Conservation (phyloP, 35 echinoderm and acorn worm genomes). For the Lytechinus pictus region DNA sequence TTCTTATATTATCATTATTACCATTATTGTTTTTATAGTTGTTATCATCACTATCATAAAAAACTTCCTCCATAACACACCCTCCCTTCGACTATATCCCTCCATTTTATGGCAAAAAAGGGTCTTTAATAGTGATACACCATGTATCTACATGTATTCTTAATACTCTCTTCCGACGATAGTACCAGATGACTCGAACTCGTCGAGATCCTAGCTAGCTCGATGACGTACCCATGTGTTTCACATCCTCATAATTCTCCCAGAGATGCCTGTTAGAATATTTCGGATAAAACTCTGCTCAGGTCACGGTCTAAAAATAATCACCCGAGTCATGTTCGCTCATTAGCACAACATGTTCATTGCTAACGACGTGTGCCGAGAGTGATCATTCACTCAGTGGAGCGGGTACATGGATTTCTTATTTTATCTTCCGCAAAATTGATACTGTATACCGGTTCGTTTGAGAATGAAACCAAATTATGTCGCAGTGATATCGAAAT, state of each 20-base stretch:
- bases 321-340: not conserved
- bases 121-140: not conserved
- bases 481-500: not conserved
- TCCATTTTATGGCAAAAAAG: not conserved
- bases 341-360: not conserved
- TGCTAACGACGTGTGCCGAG: not conserved
- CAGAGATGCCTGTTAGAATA: slow-evolving; percentile 12
- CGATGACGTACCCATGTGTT: not conserved
- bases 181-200: not conserved
- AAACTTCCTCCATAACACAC: not conserved
- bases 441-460: not conserved
- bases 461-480: not conserved
- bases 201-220: not conserved
- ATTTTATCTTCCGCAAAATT: not conserved
- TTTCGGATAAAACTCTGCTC: not conserved
- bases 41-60: too few relatives aligned
- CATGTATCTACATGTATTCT: not conserved
- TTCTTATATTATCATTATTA: too few relatives aligned
- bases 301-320: not conserved
- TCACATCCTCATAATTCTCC: not conserved
- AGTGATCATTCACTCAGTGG: not conserved
- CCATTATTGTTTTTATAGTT: too few relatives aligned
- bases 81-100: not conserved
- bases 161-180: not conserved
- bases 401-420: too few relatives aligned